Conservation (phyloP, 1,140 invertebrate species). For the Meloidogyne floridensis region DNA sequence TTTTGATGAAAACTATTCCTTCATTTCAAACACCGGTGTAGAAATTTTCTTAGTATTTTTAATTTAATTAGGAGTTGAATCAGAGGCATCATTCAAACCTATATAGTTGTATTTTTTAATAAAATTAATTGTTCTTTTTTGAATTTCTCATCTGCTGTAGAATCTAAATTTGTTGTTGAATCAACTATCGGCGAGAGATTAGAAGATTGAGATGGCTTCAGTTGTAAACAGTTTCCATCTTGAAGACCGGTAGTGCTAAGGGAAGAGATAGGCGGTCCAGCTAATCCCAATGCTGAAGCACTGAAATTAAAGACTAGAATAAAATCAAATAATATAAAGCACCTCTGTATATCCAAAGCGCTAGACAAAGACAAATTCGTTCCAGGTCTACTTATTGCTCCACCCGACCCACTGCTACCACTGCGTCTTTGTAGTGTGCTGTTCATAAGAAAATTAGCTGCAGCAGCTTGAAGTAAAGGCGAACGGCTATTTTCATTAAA, state of each 20-base stretch:
- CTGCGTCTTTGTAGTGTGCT: constrained; percentile 5
- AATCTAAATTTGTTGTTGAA: background rate
- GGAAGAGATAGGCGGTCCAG: constrained; percentile 24
- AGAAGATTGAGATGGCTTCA: background rate
- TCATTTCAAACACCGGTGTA: background rate
- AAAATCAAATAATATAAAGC: background rate
- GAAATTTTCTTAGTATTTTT: background rate
- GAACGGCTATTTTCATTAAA: constrained; percentile 45
- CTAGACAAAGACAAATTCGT: constrained; percentile 20
- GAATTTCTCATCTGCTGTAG: background rate
- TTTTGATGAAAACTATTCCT: background rate
- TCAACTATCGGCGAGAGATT: background rate
- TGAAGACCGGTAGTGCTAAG: constrained; percentile 10
- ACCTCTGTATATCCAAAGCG: constrained; percentile 20
- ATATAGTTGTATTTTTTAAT: constrained; percentile 7
- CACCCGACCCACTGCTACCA: constrained; percentile 13
- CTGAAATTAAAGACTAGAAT: background rate
- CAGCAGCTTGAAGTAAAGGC: constrained; percentile 25
- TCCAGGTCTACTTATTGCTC: background rate
- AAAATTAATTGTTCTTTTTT: constrained; percentile 5
- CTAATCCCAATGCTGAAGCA: background rate
- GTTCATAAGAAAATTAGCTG: constrained; percentile 13
- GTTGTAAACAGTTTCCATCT: background rate
- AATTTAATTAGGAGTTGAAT: background rate
- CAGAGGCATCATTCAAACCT: background rate